Base-by-base conservation (phyloP, 2,888 invertebrate species). In the Eucera pruinosa region DNA sequence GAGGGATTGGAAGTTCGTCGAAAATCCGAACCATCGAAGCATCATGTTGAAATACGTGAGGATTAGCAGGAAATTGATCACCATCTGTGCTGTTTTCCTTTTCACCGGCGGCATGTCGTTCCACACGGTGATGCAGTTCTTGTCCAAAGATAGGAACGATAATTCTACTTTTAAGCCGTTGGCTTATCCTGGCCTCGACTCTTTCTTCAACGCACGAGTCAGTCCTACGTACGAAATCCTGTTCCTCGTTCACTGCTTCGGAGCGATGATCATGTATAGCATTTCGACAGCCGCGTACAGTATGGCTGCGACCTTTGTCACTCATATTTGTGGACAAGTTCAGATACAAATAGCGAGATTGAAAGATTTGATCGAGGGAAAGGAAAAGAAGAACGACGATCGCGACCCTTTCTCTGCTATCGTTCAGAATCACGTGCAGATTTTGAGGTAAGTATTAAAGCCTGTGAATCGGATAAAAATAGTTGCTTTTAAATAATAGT, bases 211-310 rank as follows among this genome's bases (percentile, higher is more conserved):
- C 43, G 25, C 69, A 1, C 83, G 82, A 33, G 5, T 66, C 1
- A 85, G 74, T 25, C 87, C 88, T 0, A 61, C 52, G 20, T 84
- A 88, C 52, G 87, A 87, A 43, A 81, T 88, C 2, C 50, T 82
- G 0, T 88, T 82, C 45, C 55, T 33, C 9, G 9, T 71, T 1
- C 84, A 83, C 1, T 78, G 77, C n/a, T 0, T 86, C 0, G 62
- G 62, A 0, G 77, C 68, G 0, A 55, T 82, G 20, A 25, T 86
- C 4, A 78, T 50, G 23, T 83, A 76, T 30, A 79, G 52, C 25
- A 67, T 87, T 0, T 78, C 78, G 0, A 80, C 75, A 0, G 73
- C 73, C 2, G 80, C 78, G 0, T 87, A 80, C 50, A 81, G 82
- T 25, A 39, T 87, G 7, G 83, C 84, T 7, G 81, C 82, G 0